Conservation (phyloP, 2,113 vertebrate genomes). For the Riparia riparia region DNA sequence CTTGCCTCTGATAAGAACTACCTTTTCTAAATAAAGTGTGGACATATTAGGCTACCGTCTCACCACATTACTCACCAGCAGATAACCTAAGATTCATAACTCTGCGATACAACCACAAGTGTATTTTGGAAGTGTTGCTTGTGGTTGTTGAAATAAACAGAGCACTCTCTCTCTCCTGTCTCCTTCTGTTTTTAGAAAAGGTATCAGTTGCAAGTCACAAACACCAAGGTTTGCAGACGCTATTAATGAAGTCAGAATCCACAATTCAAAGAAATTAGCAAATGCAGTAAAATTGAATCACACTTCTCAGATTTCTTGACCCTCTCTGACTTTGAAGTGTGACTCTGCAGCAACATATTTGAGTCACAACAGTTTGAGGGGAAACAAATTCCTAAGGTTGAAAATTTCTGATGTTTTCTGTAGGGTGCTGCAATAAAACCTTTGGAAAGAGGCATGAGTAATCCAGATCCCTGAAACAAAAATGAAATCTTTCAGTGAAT, state of each 20-base stretch:
- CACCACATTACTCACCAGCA: slow-evolving; percentile 12
- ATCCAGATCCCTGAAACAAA: not conserved
- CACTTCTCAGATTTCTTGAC: not conserved
- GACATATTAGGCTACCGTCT: slow-evolving; percentile 1
- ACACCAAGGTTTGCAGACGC: not conserved
- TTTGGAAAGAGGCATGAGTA: not conserved
- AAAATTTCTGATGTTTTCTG: not conserved
- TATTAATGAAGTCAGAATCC: not conserved
- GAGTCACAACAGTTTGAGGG: not conserved
- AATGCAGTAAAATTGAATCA: not conserved
- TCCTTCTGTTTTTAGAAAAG: slow-evolving; percentile 36
- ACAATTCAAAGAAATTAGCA: not conserved
- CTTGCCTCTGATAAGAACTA: not conserved
- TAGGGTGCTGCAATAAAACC: not conserved
- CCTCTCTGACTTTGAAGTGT: not conserved
- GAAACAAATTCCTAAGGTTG: not conserved
- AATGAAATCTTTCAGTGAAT: not conserved
- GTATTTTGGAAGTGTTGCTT: slow-evolving; percentile 52
- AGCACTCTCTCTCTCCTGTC: not conserved
- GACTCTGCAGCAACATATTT: not conserved
- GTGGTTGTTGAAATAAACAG: slow-evolving; percentile 29
- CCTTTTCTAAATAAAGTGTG: slow-evolving; percentile 54
- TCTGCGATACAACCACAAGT: not conserved
- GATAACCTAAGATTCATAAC: slow-evolving; percentile 52
- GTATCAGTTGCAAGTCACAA: slow-evolving; percentile 10